These are phyloP conservation scores for Calosoma granatense DNA, from an alignment of 1,140 invertebrate genomes.

Conservation along the genomic window DNA sequence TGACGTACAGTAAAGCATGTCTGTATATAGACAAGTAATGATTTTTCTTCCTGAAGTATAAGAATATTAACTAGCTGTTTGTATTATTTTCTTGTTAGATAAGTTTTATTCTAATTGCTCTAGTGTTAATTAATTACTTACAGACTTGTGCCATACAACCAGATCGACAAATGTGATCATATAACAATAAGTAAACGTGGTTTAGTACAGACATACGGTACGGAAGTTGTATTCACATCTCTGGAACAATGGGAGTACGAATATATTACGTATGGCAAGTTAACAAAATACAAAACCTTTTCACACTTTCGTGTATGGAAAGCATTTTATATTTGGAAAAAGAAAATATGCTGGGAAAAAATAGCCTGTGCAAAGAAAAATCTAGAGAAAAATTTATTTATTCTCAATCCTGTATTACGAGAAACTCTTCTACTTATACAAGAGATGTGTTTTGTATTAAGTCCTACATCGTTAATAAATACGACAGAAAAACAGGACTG, in stretches of 20 bases:
- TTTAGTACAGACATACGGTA: conserved; percentile 52
- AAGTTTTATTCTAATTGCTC: not conserved
- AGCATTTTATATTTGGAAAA: conserved; percentile 69
- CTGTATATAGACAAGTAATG: conserved; percentile 1
- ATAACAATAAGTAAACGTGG: conserved; percentile 58
- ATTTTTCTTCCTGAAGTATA: conserved; percentile 1
- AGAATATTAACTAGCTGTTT: conserved; percentile 3
- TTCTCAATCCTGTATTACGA: conserved; percentile 58
- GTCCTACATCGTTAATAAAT: conserved; percentile 48
- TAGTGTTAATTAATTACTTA: conserved; percentile 9
- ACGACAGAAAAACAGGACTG: conserved; percentile 42
- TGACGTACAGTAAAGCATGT: conserved; percentile 11
- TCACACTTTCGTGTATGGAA: conserved; percentile 67
- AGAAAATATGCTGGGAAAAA: conserved; percentile 60
- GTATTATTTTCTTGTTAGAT: not conserved
- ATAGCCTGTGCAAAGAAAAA: conserved; percentile 44
- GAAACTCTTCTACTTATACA: conserved; percentile 57
- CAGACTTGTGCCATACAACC: conserved; percentile 49
- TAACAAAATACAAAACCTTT: conserved; percentile 65
- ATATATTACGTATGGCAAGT: conserved; percentile 53
- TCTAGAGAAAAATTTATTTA: conserved; percentile 58
- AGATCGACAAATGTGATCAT: conserved; percentile 50
- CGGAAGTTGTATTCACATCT: conserved; percentile 56
- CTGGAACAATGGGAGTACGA: conserved; percentile 59
- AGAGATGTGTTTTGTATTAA: conserved; percentile 57